Conservation (phyloP, 1,140 invertebrate genomes). For the Wasmannia auropunctata region DNA sequence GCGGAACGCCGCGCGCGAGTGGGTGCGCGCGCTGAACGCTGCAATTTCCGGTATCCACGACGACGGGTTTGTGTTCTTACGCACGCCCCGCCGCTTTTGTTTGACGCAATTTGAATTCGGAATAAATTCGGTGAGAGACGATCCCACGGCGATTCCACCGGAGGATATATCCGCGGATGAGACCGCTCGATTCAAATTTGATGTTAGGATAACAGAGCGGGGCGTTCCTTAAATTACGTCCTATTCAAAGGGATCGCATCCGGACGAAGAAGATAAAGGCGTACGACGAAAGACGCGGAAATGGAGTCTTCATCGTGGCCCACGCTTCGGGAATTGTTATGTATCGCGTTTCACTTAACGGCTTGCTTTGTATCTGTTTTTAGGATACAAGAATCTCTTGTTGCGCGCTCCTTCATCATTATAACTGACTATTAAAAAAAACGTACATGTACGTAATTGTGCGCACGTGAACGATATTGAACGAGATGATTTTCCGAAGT, state of each 20-base stretch:
- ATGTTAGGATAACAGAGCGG: slow-evolving; percentile 52
- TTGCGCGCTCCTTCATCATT: slow-evolving; percentile 11
- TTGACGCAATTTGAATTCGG: slow-evolving; percentile 46
- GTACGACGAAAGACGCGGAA: slow-evolving; percentile 51
- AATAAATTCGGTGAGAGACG: slow-evolving; percentile 50
- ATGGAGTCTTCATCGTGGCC: slow-evolving; percentile 46
- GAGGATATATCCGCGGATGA: slow-evolving; percentile 29
- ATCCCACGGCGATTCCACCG: not conserved
- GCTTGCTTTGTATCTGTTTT: slow-evolving; percentile 32
- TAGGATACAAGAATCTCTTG: slow-evolving; percentile 6
- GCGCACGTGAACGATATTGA: slow-evolving; percentile 15
- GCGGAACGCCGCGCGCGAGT: not conserved
- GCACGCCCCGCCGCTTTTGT: slow-evolving; percentile 14
- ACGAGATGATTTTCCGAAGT: slow-evolving; percentile 10
- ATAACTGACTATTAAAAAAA: slow-evolving; percentile 22
- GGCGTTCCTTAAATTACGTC: slow-evolving; percentile 50
- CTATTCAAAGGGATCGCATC: slow-evolving; percentile 54
- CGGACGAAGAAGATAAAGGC: slow-evolving; percentile 41
- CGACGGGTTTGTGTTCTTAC: slow-evolving; percentile 14
- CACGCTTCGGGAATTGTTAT: slow-evolving; percentile 50
- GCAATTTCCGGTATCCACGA: slow-evolving; percentile 54
- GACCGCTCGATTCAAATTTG: slow-evolving; percentile 58
- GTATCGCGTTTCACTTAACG: slow-evolving; percentile 56
- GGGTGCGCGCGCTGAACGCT: slow-evolving; percentile 27
- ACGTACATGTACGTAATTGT: not conserved